Percentiles rank a stretch among this genome's conserved stretches.
phyloP scores from a whole-genome alignment of 2,888 invertebrate species.

The Nomada fabriciana region DNA sequence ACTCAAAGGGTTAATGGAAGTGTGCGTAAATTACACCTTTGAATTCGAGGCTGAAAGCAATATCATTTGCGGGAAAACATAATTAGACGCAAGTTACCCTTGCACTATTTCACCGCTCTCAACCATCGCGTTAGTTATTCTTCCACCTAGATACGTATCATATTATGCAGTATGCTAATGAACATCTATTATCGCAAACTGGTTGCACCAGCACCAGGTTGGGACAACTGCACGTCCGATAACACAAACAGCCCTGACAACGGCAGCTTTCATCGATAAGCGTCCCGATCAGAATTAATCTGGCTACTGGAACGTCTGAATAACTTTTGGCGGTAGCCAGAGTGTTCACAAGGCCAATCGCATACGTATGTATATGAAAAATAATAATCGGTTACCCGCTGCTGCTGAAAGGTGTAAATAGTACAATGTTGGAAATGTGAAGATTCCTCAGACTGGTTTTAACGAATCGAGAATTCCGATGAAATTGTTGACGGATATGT shows the following conservation, averaged over 20 bases:
- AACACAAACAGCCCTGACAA: slow-evolving; percentile 48
- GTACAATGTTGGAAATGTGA: too few species aligned
- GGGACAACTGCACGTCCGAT: slow-evolving; percentile 48
- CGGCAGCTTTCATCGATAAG: slow-evolving; percentile 40
- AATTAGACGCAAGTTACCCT: slow-evolving; percentile 28
- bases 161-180: slow-evolving; percentile 69
- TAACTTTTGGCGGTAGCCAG: neutral
- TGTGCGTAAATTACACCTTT: neutral
- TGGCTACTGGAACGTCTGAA: neutral
- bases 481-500: too few species aligned
- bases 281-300: slow-evolving; percentile 22
- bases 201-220: slow-evolving; percentile 42
- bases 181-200: slow-evolving; percentile 60
- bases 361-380: too few species aligned
- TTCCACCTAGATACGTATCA: slow-evolving; percentile 57
- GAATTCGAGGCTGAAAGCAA: neutral
- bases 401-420: neutral
- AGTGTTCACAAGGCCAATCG: too few species aligned
- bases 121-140: slow-evolving; percentile 47
- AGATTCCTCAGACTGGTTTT: too few species aligned
- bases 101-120: slow-evolving; percentile 11
- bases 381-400: neutral
- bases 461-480: too few species aligned
- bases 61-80: neutral
- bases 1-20: too few species aligned